Base-by-base conservation (phyloP, 2,888 invertebrate species). In the Cyaniris semiargus region DNA sequence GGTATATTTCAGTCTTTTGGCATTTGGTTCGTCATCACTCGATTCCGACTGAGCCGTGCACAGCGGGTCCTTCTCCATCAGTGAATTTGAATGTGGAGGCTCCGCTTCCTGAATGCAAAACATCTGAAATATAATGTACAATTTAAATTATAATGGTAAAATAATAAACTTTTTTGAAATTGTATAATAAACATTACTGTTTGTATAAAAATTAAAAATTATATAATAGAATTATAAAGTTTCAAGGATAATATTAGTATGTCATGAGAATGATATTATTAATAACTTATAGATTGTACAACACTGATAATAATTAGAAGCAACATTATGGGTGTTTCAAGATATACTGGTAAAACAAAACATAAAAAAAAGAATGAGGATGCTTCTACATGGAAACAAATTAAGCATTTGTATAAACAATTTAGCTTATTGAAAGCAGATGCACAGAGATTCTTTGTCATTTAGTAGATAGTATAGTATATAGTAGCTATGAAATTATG, bases 21-120 rank as follows among this genome's bases (percentile, higher is more conserved):
- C 81, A 18, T 85, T 81, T 0, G 93, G 92, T 74, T 93, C 94
- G 0, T 93, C 93, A 31, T 91, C 92, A 13, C 92, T 92, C 0
- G 91, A 90, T 23, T 92, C 91, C 0, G 91, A 85, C 38, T 87
- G 88, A 13, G 80, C 79, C 21, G 80, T 82, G 77, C 83, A 82
- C 0, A 89, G 79, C 0, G 89, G 89, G 70, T 89, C 89, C 60
- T 86, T 85, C 56, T 88, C 88, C 34, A 86, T 83, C 23, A 91
- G 87, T 0, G 90, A 89, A 71, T 92, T 92, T 0, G 86, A 84
- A 80, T 89, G 89, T 0, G 83, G 81, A 0, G 87, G 82, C 44
- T 94, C 91, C 1, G 87, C 88, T 78, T 93, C 93, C 89, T 93
- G 93, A 1, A 93, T 79, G 79, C 93, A 94, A 80, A 93, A 93